Evolutionary conservation across 2,888 invertebrate genomes (phyloP).

Genomic region (Mamestra brassicae): DNA sequence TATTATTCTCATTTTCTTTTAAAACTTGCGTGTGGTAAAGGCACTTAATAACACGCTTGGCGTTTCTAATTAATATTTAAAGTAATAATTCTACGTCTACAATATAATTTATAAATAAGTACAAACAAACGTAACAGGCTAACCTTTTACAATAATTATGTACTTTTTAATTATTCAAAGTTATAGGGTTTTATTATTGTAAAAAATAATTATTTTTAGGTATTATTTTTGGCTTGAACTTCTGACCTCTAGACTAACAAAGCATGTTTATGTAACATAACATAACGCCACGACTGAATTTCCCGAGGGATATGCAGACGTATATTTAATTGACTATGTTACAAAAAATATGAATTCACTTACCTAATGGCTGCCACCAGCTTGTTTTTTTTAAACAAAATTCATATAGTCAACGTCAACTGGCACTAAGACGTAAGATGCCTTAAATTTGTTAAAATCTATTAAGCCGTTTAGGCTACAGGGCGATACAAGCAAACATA

Average conservation of each 20-base stretch:
- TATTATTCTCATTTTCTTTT: not conserved
- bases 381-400: too few relatives aligned
- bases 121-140: not conserved
- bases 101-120: not conserved
- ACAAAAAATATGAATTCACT: too few relatives aligned
- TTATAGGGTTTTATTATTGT: not conserved
- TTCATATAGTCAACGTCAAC: too few relatives aligned
- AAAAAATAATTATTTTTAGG: not conserved
- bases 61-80: constrained; percentile 15
- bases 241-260: not conserved
- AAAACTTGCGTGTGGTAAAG: constrained; percentile 12
- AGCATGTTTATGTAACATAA: not conserved
- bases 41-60: constrained; percentile 4
- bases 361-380: too few relatives aligned
- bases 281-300: not conserved
- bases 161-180: constrained; percentile 11
- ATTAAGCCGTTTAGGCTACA: too few relatives aligned
- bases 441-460: too few relatives aligned
- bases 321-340: not conserved
- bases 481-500: too few relatives aligned
- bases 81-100: constrained; percentile 1
- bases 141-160: not conserved
- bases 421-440: too few relatives aligned
- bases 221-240: not conserved
- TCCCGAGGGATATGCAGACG: not conserved